These are phyloP conservation scores for Brenthis ino DNA, from an alignment of 2,888 invertebrate genomes.

Conservation along the genomic window DNA sequence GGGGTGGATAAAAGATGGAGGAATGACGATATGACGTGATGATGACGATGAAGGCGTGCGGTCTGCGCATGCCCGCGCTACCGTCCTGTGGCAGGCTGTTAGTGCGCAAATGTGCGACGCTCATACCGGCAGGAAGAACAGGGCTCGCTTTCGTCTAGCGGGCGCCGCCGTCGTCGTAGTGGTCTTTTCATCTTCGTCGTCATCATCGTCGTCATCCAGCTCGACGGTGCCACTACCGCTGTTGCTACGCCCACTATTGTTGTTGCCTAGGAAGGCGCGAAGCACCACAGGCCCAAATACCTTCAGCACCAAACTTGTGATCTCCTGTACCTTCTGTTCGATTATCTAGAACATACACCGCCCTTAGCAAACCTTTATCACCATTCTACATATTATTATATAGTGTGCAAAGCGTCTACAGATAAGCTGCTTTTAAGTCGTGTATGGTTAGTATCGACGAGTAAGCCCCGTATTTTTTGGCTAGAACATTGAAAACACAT, in stretches of 20 bases:
- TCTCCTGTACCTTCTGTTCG: constrained; percentile 89
- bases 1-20: constrained; percentile 50
- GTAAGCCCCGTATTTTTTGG: too few species aligned
- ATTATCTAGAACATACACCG: constrained; percentile 84
- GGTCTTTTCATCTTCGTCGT: constrained; percentile 84
- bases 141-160: constrained; percentile 59
- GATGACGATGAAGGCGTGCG: constrained; percentile 58
- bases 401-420: constrained; percentile 26
- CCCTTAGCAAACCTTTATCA: constrained; percentile 55
- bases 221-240: constrained; percentile 68
- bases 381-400: constrained; percentile 25
- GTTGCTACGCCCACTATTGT: constrained; percentile 69
- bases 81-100: constrained; percentile 76
- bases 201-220: constrained; percentile 79
- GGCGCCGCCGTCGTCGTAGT: constrained; percentile 49
- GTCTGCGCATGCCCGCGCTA: constrained; percentile 69
- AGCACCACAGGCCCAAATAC: constrained; percentile 89
- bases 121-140: constrained; percentile 72
- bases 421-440: background rate
- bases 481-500: too few species aligned
- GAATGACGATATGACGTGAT: constrained; percentile 47
- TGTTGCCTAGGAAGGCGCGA: constrained; percentile 81
- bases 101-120: constrained; percentile 65
- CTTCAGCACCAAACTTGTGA: constrained; percentile 87
- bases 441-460: constrained; percentile 3